phyloP scores from a whole-genome alignment of 2,113 vertebrate species.

The Peucedramus taeniatus region DNA sequence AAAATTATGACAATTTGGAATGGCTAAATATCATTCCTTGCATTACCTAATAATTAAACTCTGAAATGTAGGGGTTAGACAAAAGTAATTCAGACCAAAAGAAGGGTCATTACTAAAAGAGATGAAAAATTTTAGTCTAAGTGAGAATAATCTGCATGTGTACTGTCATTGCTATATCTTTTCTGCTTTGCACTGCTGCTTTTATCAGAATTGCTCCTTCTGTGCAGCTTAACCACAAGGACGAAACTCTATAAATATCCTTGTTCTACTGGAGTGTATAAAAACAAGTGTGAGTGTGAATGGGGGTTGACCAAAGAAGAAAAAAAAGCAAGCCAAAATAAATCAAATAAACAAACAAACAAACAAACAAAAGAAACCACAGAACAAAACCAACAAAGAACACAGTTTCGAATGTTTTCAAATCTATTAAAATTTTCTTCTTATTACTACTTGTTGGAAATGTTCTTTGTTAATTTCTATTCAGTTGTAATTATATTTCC shows the following conservation, averaged over 20 bases:
- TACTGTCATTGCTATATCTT: background rate
- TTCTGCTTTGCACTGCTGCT: background rate
- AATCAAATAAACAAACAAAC: background rate
- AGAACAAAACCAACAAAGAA: background rate
- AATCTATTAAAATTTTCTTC: background rate
- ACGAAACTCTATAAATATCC: background rate
- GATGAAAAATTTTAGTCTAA: background rate
- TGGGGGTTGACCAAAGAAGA: background rate
- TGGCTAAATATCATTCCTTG: background rate
- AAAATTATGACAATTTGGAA: background rate
- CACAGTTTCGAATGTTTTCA: background rate
- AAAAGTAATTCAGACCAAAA: background rate
- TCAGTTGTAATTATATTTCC: background rate
- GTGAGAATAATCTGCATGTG: background rate
- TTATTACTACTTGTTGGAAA: background rate
- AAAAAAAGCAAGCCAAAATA: background rate
- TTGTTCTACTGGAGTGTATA: background rate
- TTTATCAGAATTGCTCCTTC: background rate
- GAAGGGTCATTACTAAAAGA: background rate
- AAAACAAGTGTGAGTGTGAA: background rate
- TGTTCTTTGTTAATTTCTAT: background rate
- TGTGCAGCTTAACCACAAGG: background rate
- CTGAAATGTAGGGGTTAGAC: background rate
- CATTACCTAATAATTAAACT: background rate
- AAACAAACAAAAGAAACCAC: background rate